These are phyloP conservation scores for Lampropteryx suffumata DNA, from an alignment of 2,888 invertebrate species.

Conservation along the genomic window DNA sequence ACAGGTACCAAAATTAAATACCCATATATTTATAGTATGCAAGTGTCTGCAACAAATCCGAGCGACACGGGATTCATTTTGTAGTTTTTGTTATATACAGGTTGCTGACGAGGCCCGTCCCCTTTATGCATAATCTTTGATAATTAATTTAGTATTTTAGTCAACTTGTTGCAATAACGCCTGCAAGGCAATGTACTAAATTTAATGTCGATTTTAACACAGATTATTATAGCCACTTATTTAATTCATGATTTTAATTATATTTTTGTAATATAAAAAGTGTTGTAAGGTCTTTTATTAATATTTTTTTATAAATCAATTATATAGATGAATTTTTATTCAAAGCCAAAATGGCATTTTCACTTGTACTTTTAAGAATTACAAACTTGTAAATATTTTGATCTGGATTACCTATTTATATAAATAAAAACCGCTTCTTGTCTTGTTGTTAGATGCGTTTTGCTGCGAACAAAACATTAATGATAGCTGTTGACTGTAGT, in stretches of 20 bases:
- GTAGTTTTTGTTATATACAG: too few species aligned
- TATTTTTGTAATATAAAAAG: constrained; percentile 64
- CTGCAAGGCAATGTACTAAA: constrained; percentile 59
- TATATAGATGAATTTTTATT: constrained; percentile 49
- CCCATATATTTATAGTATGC: neutral
- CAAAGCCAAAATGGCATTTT: constrained; percentile 41
- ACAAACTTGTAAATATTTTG: constrained; percentile 65
- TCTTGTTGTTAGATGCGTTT: constrained; percentile 54
- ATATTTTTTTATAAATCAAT: constrained; percentile 53
- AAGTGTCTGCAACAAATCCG: neutral
- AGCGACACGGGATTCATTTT: neutral
- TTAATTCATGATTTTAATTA: constrained; percentile 63
- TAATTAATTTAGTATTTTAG: constrained; percentile 54
- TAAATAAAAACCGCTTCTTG: constrained; percentile 51
- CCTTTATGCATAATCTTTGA: constrained; percentile 41
- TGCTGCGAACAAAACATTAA: constrained; percentile 41
- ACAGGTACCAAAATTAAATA: too few species aligned
- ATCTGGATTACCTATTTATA: constrained; percentile 62
- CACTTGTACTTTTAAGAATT: constrained; percentile 47
- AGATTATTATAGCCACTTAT: constrained; percentile 54
- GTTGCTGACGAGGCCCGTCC: constrained; percentile 4
- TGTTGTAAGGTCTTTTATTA: constrained; percentile 46
- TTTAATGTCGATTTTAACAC: constrained; percentile 36
- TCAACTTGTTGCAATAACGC: constrained; percentile 75
- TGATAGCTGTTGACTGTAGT: constrained; percentile 16